Base-by-base conservation (phyloP, 1,140 invertebrate species). In the Brachionus angularis region DNA sequence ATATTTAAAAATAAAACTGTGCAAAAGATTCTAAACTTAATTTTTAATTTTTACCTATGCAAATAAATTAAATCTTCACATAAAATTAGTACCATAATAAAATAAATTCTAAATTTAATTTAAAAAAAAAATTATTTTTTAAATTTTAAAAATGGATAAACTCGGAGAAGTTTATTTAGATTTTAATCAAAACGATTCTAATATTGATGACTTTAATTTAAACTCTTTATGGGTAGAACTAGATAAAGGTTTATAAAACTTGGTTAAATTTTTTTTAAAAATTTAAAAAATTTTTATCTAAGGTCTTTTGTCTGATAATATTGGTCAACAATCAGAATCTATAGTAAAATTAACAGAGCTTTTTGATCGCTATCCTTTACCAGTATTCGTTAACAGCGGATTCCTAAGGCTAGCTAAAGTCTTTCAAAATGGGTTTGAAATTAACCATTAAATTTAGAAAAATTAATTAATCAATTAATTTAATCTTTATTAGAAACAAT, bases 221-320 rank as follows among this genome's bases (percentile, higher is more conserved):
- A 67, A 67, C 16, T 18, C 42, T n/a, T 33, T 67, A 46, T 67
- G 62, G 62, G 62, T 67, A 5, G 62, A 67, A 36, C 36, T 67
- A 27, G 62, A 67, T n/a, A 67, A 67, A 29, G 62, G 62, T 67
- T 47, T 34, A 1, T 1, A 3, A 16, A 10, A 10, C 16, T 16
- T 10, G 39, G 39, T 42, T 16, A 42, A 16, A 42, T 42, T 42
- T 10, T 16, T 10, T 10, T 42, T 16, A 16, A 10, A 42, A 16
- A 10, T 10, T 21, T 25, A 7, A 10, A 18, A 58, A 21, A 31
- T 44, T 7, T 16, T 64, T 62, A 16, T 5, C 10, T 25, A 47
- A 67, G 62, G 62, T 47, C 62, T 67, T 49, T 27, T 67, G 12
- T 67, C 62, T 7, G 62, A 67, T 5, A 67, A 67, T 31, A 50